phyloP scores from a whole-genome alignment of 2,888 invertebrate species.

The Ferdinandea cuprea region DNA sequence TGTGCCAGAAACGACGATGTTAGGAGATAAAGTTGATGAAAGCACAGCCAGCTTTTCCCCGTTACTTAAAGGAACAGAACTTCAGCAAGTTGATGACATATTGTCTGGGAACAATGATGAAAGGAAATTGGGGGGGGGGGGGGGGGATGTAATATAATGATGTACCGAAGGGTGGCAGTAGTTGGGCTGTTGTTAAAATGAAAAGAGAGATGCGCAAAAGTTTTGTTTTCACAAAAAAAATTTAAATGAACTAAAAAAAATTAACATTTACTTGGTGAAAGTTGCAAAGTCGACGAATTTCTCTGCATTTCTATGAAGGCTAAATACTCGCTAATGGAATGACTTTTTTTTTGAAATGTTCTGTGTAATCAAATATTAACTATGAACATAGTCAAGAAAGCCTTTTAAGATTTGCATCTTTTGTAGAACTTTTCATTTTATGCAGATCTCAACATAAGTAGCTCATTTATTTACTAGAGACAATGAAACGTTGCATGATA shows the following conservation, averaged over 20 bases:
- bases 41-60: conserved; percentile 8
- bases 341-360: background rate
- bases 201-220: background rate
- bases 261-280: conserved; percentile 30
- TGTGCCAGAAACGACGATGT: background rate
- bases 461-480: too few species aligned
- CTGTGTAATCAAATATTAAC: background rate
- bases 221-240: background rate
- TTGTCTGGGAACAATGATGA: conserved; percentile 53
- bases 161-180: conserved; percentile 11
- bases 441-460: too few species aligned
- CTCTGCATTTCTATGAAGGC: conserved; percentile 5
- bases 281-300: background rate
- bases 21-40: conserved; percentile 58
- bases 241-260: background rate
- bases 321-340: conserved; percentile 27
- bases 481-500: too few species aligned
- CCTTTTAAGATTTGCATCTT: too few species aligned
- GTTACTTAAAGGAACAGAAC: conserved; percentile 16
- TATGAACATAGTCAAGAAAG: too few species aligned
- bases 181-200: conserved; percentile 2
- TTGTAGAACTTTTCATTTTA: too few species aligned
- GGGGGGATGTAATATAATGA: conserved; percentile 28
- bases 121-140: background rate
- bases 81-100: conserved; percentile 62